Evolutionary conservation across 1,140 invertebrate genomes (phyloP).

Genomic region (Pseudomyrmex dendroicus): DNA sequence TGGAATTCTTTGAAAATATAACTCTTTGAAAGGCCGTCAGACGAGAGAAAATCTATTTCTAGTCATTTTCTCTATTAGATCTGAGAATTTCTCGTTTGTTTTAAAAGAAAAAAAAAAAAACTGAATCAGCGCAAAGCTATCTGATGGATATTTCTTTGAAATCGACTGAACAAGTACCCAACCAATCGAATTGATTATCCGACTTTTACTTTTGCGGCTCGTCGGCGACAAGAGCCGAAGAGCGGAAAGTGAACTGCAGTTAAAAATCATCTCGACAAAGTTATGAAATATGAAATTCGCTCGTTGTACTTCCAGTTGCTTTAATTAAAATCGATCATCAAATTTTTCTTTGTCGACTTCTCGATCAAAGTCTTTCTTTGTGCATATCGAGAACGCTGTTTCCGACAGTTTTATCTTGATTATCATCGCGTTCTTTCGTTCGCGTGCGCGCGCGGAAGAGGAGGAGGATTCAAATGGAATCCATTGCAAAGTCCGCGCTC

Average conservation of each 20-base stretch:
- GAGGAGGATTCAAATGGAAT: slow-evolving; percentile 50
- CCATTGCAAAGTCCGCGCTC: neutral
- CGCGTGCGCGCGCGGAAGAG: neutral
- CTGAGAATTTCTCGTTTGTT: neutral
- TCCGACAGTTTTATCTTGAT: slow-evolving; percentile 50
- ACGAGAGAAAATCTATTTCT: neutral
- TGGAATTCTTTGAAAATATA: too few relatives aligned
- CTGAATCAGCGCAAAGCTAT: neutral
- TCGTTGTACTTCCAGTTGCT: slow-evolving; percentile 12
- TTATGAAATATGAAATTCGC: slow-evolving; percentile 17
- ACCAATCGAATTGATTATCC: slow-evolving; percentile 20
- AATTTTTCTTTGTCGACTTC: slow-evolving; percentile 15
- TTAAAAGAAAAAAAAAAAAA: neutral
- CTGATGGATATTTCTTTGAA: slow-evolving; percentile 1
- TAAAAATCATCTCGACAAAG: slow-evolving; percentile 14
- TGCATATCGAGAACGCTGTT: neutral
- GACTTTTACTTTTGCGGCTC: neutral
- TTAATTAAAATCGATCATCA: slow-evolving; percentile 28
- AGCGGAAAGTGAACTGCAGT: neutral
- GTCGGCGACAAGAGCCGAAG: neutral
- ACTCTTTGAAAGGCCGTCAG: neutral
- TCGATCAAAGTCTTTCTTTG: slow-evolving; percentile 14
- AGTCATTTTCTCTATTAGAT: neutral
- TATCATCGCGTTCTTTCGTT: slow-evolving; percentile 35
- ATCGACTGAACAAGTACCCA: neutral